Percentiles rank a stretch among this genome's conserved stretches.
Evolutionary conservation across 1,140 invertebrate species (phyloP).

Genomic region (Nephotettix cincticeps): DNA sequence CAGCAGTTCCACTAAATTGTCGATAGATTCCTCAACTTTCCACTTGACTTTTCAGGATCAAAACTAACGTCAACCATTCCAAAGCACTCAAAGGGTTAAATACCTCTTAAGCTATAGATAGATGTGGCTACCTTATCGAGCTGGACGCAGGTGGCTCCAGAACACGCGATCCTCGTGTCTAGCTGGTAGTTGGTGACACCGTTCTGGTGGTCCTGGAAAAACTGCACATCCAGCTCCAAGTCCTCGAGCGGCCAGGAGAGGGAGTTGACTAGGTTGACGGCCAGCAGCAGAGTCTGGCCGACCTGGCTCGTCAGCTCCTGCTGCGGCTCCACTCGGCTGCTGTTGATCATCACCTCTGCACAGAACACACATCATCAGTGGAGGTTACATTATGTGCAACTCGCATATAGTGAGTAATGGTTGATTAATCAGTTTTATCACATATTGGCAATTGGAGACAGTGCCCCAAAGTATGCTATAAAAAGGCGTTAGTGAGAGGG

Average conservation of each 20-base stretch:
- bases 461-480: too few relatives aligned
- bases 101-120: too few relatives aligned
- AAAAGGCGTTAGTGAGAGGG: too few relatives aligned
- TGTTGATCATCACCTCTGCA: conserved; percentile 31
- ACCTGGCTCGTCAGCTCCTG: conserved; percentile 60
- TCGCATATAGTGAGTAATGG: too few relatives aligned
- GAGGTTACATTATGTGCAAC: too few relatives aligned
- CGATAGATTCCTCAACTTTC: too few relatives aligned
- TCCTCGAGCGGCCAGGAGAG: conserved; percentile 66
- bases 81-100: too few relatives aligned
- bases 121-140: conserved; percentile 58
- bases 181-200: conserved; percentile 79
- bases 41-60: too few relatives aligned
- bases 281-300: conserved; percentile 72
- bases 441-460: too few relatives aligned
- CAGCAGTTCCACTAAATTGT: too few relatives aligned
- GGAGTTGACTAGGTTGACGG: conserved; percentile 71
- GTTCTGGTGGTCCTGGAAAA: conserved; percentile 91
- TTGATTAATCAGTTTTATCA: too few relatives aligned
- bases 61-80: too few relatives aligned
- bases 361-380: conserved; percentile 16
- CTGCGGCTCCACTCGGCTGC: conserved; percentile 41
- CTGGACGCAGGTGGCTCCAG: conserved; percentile 71
- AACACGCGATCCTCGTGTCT: conserved; percentile 77
- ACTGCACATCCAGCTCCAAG: conserved; percentile 72